A percentile compares a stretch with the other conserved stretches of the same genome.
Evolutionary conservation across 92 coral and sea anemone genomes (phyloP).

Genomic region (Hydrozoanthus gracilis): DNA sequence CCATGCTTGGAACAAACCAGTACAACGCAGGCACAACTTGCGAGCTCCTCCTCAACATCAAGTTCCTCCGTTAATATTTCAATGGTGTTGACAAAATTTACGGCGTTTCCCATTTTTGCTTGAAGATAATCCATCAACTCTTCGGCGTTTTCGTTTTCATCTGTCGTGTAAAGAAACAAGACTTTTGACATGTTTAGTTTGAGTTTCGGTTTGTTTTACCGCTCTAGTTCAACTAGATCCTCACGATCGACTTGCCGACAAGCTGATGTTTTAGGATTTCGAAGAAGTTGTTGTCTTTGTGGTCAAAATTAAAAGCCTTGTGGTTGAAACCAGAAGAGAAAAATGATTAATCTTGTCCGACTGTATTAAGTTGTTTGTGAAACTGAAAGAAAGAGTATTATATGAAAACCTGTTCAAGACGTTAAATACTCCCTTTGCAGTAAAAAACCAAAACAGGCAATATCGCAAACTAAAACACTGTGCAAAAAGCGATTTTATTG

Average conservation of each 20-base stretch:
- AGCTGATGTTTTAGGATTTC: not conserved
- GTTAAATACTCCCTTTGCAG: not conserved
- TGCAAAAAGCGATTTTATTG: not conserved
- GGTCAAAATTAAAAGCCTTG: slow-evolving; percentile 42
- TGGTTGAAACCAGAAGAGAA: slow-evolving; percentile 21
- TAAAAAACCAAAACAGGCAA: not conserved
- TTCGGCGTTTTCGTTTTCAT: slow-evolving; percentile 38
- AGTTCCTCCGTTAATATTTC: slow-evolving; percentile 34
- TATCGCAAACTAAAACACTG: not conserved
- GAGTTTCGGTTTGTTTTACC: too few species aligned
- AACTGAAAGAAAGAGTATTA: not conserved
- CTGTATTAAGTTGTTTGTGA: not conserved
- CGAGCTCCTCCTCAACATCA: slow-evolving; percentile 13
- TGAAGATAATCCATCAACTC: slow-evolving; percentile 28
- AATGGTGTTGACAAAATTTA: slow-evolving; percentile 17
- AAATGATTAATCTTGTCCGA: not conserved
- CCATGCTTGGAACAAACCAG: slow-evolving; percentile 32
- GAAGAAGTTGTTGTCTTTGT: slow-evolving; percentile 37
- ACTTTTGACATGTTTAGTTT: slow-evolving; percentile 4
- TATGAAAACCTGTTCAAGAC: not conserved
- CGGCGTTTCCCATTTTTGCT: slow-evolving; percentile 43
- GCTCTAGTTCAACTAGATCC: too few species aligned
- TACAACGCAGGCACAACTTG: slow-evolving; percentile 27
- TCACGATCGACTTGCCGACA: not conserved
- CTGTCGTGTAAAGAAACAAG: slow-evolving; percentile 25